phyloP scores from a whole-genome alignment of 2,797 vertebrate genomes.

The Selene dorsalis region DNA sequence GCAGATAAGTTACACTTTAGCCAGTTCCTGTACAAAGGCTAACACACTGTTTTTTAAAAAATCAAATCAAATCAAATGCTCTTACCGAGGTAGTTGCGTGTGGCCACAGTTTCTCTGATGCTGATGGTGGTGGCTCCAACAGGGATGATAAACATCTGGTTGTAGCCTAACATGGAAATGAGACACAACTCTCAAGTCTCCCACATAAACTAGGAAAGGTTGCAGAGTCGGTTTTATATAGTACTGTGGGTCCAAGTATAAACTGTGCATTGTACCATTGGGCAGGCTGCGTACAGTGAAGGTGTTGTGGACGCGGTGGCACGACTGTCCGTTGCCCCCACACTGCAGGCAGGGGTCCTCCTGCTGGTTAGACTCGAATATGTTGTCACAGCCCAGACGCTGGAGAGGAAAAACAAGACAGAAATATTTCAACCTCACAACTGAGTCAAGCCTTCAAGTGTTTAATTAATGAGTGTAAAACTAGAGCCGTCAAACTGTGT shows the following conservation, averaged over 20 bases:
- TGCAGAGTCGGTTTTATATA: too few relatives aligned
- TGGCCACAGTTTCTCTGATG: constrained; percentile 89
- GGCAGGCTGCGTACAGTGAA: constrained; percentile 86
- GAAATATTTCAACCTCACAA: too few relatives aligned
- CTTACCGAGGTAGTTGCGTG: constrained; percentile 95
- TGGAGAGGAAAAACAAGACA: constrained; percentile 51
- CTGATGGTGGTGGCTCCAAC: constrained; percentile 92
- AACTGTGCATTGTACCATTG: constrained; percentile 82
- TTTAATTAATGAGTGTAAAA: not conserved
- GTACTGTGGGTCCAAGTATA: too few relatives aligned
- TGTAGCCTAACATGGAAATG: constrained; percentile 87
- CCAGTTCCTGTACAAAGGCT: not conserved
- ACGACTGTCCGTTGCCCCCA: constrained; percentile 91
- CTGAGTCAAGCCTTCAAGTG: not conserved
- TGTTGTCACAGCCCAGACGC: constrained; percentile 93
- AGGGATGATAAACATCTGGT: constrained; percentile 94
- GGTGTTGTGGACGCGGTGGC: constrained; percentile 86
- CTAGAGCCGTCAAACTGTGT: not conserved
- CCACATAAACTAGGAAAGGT: not conserved
- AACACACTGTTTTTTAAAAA: not conserved
- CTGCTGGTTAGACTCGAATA: constrained; percentile 89
- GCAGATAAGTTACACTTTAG: not conserved
- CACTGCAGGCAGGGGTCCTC: constrained; percentile 96
- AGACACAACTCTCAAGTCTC: not conserved
- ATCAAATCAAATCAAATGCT: not conserved